These are phyloP conservation scores for Graphium colonna DNA, from an alignment of 2,888 invertebrate genomes.

Conservation along the genomic window DNA sequence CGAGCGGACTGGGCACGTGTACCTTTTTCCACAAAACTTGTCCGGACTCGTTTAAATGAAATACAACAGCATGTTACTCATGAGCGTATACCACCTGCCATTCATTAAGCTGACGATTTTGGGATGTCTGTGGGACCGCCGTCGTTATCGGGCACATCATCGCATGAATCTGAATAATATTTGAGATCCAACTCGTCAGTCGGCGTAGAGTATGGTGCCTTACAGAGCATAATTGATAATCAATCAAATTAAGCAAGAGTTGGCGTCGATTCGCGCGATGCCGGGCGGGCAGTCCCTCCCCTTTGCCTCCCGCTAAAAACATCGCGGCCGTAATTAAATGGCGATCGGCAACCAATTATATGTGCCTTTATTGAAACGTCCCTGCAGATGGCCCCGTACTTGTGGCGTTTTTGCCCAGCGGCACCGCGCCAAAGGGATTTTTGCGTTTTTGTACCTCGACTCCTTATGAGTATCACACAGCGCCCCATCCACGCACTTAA, in stretches of 20 bases:
- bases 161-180: slow-evolving; percentile 7
- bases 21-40: too few relatives aligned
- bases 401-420: slow-evolving; percentile 42
- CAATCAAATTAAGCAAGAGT: slow-evolving; percentile 21
- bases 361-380: slow-evolving; percentile 66
- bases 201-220: background rate
- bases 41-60: too few relatives aligned
- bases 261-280: slow-evolving; percentile 13
- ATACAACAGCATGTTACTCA: background rate
- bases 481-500: slow-evolving; percentile 23
- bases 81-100: background rate
- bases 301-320: slow-evolving; percentile 40
- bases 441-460: slow-evolving; percentile 42
- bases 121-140: background rate
- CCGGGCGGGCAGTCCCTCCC: slow-evolving; percentile 11
- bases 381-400: slow-evolving; percentile 42
- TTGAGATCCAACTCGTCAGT: background rate
- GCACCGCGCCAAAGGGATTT: slow-evolving; percentile 47
- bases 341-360: slow-evolving; percentile 60
- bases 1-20: too few relatives aligned
- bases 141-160: background rate
- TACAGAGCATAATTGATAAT: slow-evolving; percentile 21
- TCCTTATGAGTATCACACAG: slow-evolving; percentile 23
- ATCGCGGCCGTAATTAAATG: slow-evolving; percentile 55
- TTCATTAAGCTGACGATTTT: background rate